A percentile compares a stretch with the other conserved stretches of the same genome.
These are phyloP conservation scores for Heliconius melpomene DNA, from an alignment of 1,140 invertebrate species.

Conservation along the genomic window DNA sequence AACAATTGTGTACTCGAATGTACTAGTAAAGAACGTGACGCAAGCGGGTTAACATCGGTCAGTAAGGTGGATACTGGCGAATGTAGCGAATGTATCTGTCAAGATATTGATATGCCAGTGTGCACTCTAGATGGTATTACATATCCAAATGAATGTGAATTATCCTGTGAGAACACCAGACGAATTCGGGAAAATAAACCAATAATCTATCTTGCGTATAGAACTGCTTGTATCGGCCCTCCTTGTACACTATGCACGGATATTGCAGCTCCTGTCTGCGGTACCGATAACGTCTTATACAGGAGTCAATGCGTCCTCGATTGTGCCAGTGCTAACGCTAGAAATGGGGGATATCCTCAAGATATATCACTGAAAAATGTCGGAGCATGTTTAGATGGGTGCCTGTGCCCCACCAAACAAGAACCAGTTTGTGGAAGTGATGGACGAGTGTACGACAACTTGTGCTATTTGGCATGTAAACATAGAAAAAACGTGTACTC, in stretches of 20 bases:
- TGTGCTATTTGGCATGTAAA: constrained; percentile 39
- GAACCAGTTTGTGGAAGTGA: constrained; percentile 46
- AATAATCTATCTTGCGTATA: constrained; percentile 45
- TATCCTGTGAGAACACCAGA: constrained; percentile 47
- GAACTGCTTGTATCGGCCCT: constrained; percentile 43
- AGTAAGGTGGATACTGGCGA: constrained; percentile 25
- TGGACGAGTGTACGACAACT: constrained; percentile 41
- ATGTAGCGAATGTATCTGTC: constrained; percentile 46
- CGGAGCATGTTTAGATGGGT: constrained; percentile 44
- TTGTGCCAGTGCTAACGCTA: constrained; percentile 28
- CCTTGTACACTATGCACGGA: constrained; percentile 36
- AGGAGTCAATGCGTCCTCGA: constrained; percentile 49
- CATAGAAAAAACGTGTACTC: constrained; percentile 38
- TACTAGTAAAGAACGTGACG: constrained; percentile 23
- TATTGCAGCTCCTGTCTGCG: constrained; percentile 46
- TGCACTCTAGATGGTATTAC: constrained; percentile 53
- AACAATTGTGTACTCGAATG: constrained; percentile 47
- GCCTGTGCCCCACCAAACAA: constrained; percentile 40
- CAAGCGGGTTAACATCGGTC: constrained; percentile 14
- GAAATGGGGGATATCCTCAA: constrained; percentile 3
- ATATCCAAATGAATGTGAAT: constrained; percentile 53
- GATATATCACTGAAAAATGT: constrained; percentile 44
- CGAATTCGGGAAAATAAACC: constrained; percentile 33
- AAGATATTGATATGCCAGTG: constrained; percentile 83
- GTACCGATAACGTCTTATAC: constrained; percentile 47